Evolutionary conservation across 2,797 vertebrate species (phyloP), one percentile per base, ranked within the genome.

Genomic region (Enteromius trimaculatus): DNA sequence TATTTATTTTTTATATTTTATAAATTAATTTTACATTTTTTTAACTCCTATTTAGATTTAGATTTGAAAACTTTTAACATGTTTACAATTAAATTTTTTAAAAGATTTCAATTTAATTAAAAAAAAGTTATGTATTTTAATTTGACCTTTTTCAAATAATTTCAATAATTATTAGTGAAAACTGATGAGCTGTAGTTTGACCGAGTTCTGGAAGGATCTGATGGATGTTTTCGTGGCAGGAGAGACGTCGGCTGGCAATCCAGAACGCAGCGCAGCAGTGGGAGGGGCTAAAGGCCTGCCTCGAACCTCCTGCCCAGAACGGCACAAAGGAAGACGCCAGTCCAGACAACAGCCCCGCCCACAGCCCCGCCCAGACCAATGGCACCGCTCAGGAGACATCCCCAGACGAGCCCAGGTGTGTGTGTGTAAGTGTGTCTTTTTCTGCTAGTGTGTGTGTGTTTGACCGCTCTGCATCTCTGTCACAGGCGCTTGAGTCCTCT

Each of bases 221-320:
- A 23, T 17, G 37, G 66, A 17, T 49, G 77, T 62, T 81, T 29
- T 23, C 81, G 53, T 47, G 3, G 13, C 90, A 99, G 98, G 97
- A 99, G 85, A 98, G 98, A 93, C 96, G 97, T 70, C 94, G 97
- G 16, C 92, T 98, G 81, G 97, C 97, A 0, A 97, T 99, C 85
- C 95, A 93, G 88, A 98, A 98, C 79, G 96, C 98, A 51, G 97
- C 97, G 6, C 96, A 93, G 44, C 96, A 96, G 68, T 99, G 98
- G 98, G 96, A 98, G 91, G 95, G 92, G 0, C 91, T 93, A 83
- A 92, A 88, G 88, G 88, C 91, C 82, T 90, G 91, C 71, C 89
- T 94, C 87, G 95, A 93, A 88, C 90, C 90, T 87, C 95, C 95
- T 66, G 88, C 94, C 58, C 91, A 94, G 68, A 95, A 95, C 17